These are phyloP conservation scores for Eulimnadia texana DNA, from an alignment of 1,140 invertebrate species.

Conservation along the genomic window DNA sequence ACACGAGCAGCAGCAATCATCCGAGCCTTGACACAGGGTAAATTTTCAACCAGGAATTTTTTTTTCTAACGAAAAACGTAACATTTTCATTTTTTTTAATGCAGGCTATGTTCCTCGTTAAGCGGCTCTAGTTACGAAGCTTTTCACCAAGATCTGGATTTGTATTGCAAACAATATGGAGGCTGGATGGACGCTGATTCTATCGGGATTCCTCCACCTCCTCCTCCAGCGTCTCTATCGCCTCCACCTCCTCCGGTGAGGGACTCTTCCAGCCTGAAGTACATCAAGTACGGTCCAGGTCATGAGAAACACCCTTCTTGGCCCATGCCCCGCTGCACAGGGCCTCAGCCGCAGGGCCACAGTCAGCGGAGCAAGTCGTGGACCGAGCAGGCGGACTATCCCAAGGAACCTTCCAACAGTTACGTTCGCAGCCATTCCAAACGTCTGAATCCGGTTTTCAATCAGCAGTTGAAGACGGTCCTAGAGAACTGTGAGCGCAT, in stretches of 20 bases:
- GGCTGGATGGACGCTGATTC: slow-evolving; percentile 4
- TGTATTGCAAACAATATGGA: slow-evolving; percentile 17
- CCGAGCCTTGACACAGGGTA: background rate
- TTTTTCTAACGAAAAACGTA: no score
- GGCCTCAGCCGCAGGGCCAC: slow-evolving; percentile 26
- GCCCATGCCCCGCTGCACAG: slow-evolving; percentile 39
- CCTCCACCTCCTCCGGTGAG: slow-evolving; percentile 39
- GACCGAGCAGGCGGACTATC: slow-evolving; percentile 58
- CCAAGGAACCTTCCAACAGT: slow-evolving; percentile 47
- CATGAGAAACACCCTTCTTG: slow-evolving; percentile 70
- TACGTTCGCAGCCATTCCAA: slow-evolving; percentile 52
- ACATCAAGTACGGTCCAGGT: slow-evolving; percentile 43
- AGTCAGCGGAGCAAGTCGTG: slow-evolving; percentile 43
- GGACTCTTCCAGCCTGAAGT: slow-evolving; percentile 50
- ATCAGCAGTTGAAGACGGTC: slow-evolving; percentile 53
- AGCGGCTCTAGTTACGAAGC: background rate
- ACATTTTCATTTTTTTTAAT: background rate
- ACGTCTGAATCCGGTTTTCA: slow-evolving; percentile 44
- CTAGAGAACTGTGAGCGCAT: slow-evolving; percentile 59
- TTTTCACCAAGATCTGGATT: slow-evolving; percentile 7
- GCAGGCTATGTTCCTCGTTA: background rate
- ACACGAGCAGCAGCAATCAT: background rate
- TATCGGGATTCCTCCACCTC: slow-evolving; percentile 13
- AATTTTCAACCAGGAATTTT: no score
- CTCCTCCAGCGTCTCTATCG: slow-evolving; percentile 24